These are phyloP conservation scores for Callyntrura sp. DNA, from an alignment of 2,888 invertebrate species.

Conservation along the genomic window DNA sequence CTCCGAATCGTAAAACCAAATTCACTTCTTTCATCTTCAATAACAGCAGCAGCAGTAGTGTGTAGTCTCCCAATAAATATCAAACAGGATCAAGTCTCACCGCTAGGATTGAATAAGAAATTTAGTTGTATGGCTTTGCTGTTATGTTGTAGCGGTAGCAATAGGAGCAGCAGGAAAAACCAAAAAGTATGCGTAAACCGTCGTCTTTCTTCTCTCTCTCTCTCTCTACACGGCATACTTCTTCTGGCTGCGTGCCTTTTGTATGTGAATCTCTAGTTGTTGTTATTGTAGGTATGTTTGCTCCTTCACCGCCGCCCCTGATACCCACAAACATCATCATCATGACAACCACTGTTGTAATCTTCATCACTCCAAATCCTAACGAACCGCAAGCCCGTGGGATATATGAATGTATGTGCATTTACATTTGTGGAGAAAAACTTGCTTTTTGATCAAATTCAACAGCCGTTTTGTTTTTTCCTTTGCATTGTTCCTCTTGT, in stretches of 20 bases:
- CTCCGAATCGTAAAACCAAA: constrained; percentile 16
- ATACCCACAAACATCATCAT: constrained; percentile 8
- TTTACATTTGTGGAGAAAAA: constrained; percentile 42
- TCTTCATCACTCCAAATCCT: constrained; percentile 66
- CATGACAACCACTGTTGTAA: background rate
- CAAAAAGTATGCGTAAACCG: background rate
- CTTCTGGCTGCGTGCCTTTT: background rate
- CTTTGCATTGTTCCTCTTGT: background rate
- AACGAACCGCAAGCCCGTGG: constrained; percentile 78
- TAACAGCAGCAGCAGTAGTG: too few species aligned
- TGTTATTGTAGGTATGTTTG: background rate
- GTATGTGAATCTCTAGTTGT: background rate
- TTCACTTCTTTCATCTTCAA: constrained; percentile 54
- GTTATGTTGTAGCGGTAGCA: background rate
- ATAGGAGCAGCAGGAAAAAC: background rate
- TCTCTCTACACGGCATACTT: background rate
- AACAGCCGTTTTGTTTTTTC: constrained; percentile 68
- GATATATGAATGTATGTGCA: constrained; percentile 50
- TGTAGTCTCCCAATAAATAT: constrained; percentile 57
- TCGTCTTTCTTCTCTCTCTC: background rate
- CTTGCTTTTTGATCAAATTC: constrained; percentile 77
- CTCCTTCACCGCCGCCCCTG: background rate
- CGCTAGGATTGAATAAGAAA: constrained; percentile 77
- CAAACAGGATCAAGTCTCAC: constrained; percentile 68
- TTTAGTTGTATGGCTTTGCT: constrained; percentile 55